These are phyloP conservation scores for Leuctra nigra DNA, from an alignment of 2,888 invertebrate genomes.

Conservation along the genomic window DNA sequence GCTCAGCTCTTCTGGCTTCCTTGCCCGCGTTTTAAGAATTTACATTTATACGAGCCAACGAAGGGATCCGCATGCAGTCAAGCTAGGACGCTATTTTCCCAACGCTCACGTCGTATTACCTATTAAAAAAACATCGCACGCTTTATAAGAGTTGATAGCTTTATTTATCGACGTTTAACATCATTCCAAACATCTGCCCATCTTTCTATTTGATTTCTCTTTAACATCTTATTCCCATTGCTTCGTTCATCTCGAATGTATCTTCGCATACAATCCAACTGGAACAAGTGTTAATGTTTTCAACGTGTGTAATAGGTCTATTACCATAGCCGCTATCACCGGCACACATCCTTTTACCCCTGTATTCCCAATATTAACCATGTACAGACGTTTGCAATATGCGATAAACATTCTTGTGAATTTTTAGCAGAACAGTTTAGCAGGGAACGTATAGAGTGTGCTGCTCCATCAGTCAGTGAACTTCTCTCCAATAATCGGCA, in stretches of 20 bases:
- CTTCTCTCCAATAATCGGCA: no score
- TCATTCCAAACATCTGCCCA: no score
- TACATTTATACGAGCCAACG: constrained; percentile 23
- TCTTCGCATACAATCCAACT: no score
- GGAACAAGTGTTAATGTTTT: no score
- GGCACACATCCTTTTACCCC: constrained; percentile 12
- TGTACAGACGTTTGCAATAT: constrained; percentile 11
- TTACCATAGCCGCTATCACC: constrained; percentile 14
- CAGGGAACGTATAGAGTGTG: neutral
- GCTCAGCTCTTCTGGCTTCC: constrained; percentile 18
- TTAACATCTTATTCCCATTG: no score
- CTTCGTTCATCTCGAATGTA: no score
- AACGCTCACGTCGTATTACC: constrained; percentile 2
- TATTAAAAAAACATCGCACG: constrained; percentile 10
- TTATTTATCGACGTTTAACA: no score
- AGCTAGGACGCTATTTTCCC: constrained; percentile 15
- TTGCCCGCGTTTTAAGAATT: constrained; percentile 24
- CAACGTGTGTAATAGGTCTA: neutral
- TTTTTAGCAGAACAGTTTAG: constrained; percentile 3
- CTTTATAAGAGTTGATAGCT: no score
- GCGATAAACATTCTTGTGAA: constrained; percentile 4
- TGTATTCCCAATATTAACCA: constrained; percentile 15
- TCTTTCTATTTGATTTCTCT: no score
- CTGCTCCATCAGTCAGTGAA: no score
- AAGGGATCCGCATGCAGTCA: constrained; percentile 23